A percentile compares a stretch with the other conserved stretches of the same genome.
Evolutionary conservation across 2,113 vertebrate genomes (phyloP).

Genomic region (Aspiorhynchus laticeps): DNA sequence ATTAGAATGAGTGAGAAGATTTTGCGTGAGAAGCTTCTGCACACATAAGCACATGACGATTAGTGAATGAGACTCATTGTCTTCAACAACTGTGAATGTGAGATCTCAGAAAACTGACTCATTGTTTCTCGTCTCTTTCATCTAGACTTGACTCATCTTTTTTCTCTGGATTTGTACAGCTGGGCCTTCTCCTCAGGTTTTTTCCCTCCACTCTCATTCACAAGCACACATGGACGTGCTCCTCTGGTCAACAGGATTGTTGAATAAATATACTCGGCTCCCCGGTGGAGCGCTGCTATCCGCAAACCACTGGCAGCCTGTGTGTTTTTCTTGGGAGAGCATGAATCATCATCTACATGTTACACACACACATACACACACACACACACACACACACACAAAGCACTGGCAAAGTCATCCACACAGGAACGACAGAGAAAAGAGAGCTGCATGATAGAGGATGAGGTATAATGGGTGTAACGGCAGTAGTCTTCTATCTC

Average conservation of each 20-base stretch:
- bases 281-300: slow-evolving; percentile 38
- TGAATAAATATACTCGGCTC: slow-evolving; percentile 51
- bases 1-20: background rate
- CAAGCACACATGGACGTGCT: slow-evolving; percentile 25
- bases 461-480: background rate
- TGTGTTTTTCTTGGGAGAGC: slow-evolving; percentile 52
- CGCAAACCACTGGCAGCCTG: slow-evolving; percentile 32
- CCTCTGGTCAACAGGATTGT: slow-evolving; percentile 41
- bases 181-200: background rate
- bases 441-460: background rate
- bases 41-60: background rate
- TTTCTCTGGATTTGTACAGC: background rate
- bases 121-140: slow-evolving; percentile 10
- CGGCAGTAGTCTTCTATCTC: background rate
- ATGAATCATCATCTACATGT: slow-evolving; percentile 48
- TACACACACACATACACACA: slow-evolving; percentile 26
- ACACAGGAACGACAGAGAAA: background rate
- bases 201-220: background rate
- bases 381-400: background rate
- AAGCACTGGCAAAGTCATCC: background rate
- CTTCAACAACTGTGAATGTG: background rate
- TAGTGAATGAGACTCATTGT: background rate
- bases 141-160: background rate
- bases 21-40: background rate
- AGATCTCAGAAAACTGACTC: slow-evolving; percentile 2